Percentiles rank a stretch among this genome's conserved stretches.
These are phyloP conservation scores for Geodia barretti DNA, from an alignment of 37 sponge, comb jelly and placozoan species.

Conservation along the genomic window DNA sequence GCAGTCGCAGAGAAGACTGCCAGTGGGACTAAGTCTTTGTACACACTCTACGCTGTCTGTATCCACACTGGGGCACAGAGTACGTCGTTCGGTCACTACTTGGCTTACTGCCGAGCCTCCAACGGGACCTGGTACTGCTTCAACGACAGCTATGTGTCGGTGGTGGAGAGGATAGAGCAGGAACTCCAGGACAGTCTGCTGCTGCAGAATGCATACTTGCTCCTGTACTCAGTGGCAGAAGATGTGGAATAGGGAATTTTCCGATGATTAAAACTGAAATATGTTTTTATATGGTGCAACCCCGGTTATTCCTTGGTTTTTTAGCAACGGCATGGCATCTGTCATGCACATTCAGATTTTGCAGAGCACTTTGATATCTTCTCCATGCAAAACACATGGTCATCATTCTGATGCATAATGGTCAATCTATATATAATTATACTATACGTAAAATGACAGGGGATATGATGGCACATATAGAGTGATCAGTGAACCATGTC, in stretches of 20 bases:
- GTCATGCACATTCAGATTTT: too few species aligned
- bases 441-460: too few species aligned
- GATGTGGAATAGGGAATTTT: too few species aligned
- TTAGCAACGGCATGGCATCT: too few species aligned
- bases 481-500: constrained; percentile 14
- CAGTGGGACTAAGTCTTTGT: constrained; percentile 9
- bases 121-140: constrained; percentile 49
- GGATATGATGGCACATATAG: too few species aligned
- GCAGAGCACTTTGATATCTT: too few species aligned
- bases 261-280: too few species aligned
- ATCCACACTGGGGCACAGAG: constrained; percentile 63
- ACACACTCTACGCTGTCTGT: constrained; percentile 54
- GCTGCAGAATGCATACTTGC: constrained; percentile 67
- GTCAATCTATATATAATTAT: too few species aligned
- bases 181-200: constrained; percentile 38
- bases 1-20: not conserved
- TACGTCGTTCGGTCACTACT: constrained; percentile 70
- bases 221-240: constrained; percentile 77
- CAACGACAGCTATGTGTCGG: constrained; percentile 49
- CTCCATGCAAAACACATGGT: too few species aligned
- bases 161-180: constrained; percentile 36
- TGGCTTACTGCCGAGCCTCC: constrained; percentile 51
- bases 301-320: too few species aligned
- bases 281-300: too few species aligned
- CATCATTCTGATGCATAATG: too few species aligned